A percentile compares a stretch with the other conserved stretches of the same genome.
Conservation (phyloP, 2,797 vertebrate genomes). For the Heterohyrax brucei region DNA sequence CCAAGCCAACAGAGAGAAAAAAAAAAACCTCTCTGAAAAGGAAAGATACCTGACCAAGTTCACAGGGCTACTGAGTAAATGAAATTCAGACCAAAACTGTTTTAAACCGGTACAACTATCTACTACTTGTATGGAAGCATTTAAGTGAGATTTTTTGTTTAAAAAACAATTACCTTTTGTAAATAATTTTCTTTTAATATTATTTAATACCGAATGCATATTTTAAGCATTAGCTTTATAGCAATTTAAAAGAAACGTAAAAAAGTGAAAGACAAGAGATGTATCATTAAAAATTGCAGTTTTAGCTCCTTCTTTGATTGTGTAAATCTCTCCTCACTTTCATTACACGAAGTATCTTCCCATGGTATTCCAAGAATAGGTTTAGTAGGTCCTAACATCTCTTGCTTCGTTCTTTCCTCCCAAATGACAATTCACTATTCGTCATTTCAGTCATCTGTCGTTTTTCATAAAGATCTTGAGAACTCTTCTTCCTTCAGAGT, state of each 20-base stretch:
- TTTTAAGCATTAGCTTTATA: neutral
- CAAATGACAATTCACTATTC: neutral
- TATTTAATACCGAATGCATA: conserved; percentile 43
- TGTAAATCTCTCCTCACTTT: neutral
- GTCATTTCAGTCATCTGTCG: conserved; percentile 5
- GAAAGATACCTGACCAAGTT: conserved; percentile 19
- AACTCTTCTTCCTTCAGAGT: conserved; percentile 55
- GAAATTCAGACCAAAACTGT: neutral
- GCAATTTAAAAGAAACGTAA: neutral
- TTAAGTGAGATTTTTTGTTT: conserved; percentile 8
- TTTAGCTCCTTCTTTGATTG: neutral
- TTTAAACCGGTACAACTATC: neutral
- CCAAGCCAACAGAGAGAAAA: neutral
- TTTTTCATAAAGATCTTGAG: conserved; percentile 56
- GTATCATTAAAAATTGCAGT: neutral
- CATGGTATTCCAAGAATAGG: neutral
- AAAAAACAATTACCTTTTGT: neutral
- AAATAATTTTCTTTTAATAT: conserved; percentile 48
- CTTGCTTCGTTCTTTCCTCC: conserved; percentile 24
- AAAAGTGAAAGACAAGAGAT: neutral
- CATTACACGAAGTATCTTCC: neutral
- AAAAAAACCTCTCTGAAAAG: neutral
- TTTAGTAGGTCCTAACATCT: neutral
- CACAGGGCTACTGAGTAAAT: neutral
- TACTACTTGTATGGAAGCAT: neutral